Evolutionary conservation across 2,797 vertebrate genomes (phyloP), one percentile per base, ranked within the genome.

Genomic region (Cyprinodon diabolis): DNA sequence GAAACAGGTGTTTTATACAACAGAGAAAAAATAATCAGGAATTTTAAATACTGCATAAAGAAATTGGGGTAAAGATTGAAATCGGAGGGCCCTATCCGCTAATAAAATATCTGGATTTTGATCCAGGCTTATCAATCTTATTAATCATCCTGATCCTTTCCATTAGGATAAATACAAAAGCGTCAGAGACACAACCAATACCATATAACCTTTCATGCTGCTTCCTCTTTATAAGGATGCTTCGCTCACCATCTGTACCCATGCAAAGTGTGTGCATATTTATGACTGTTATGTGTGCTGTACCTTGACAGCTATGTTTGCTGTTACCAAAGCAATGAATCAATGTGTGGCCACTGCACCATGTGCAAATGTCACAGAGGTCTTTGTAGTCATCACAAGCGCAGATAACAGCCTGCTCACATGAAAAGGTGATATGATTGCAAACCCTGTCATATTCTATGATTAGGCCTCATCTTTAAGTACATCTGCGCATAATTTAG

Each of bases 161-260:
- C 73, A 89, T 86, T 79, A 70, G 58, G 72, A 78, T 87, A 78
- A 90, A 89, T 86, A 87, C 80, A 78, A 72, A 85, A 78, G 47
- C 80, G 49, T 21, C 30, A 73, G 30, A 76, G 72, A 75, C 67
- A 81, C 87, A 76, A 66, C 89, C 82, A 77, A 80, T 86, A 76
- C 54, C 68, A 62, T 79, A 48, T 74, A 88, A 70, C 85, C 69
- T 87, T 82, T 75, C 74, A 72, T 86, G 90, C 71, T 82, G 86
- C 84, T 76, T 76, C 45, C 71, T 68, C 81, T 85, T 90, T 87
- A 91, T 87, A 82, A 88, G 90, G 88, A 91, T 79, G 79, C 82
- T 90, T 90, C 14, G 81, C 70, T 66, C 2, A 57, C 48, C 6
- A 48, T 68, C 63, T 66, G 75, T 4, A 37, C 49, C 13, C 57